These are phyloP conservation scores for Orthosia incerta DNA, from an alignment of 2,888 invertebrate genomes.

Conservation along the genomic window DNA sequence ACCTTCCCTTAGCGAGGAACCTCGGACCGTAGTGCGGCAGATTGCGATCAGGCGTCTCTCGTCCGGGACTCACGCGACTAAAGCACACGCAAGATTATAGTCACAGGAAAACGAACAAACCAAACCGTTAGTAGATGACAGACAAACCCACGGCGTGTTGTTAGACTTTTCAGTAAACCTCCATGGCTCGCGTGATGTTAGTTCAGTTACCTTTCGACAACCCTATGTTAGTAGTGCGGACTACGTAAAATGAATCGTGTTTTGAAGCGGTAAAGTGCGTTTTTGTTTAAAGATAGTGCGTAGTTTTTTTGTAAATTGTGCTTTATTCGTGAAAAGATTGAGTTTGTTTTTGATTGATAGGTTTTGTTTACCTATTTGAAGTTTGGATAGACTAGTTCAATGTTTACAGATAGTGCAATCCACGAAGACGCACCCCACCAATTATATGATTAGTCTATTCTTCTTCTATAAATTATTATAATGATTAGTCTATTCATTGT, in stretches of 20 bases:
- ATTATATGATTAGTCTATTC: no score
- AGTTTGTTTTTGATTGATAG: constrained; percentile 28
- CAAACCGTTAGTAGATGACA: constrained; percentile 67
- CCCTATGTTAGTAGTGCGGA: constrained; percentile 58
- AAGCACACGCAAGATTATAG: constrained; percentile 84
- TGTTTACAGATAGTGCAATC: no score
- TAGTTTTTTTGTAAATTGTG: constrained; percentile 2
- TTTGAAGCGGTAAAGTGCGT: constrained; percentile 32
- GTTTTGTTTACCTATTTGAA: constrained; percentile 24
- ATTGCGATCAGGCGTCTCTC: constrained; percentile 96
- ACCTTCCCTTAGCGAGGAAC: constrained; percentile 97
- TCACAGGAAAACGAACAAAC: constrained; percentile 75
- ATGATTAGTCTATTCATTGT: no score
- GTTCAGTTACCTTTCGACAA: constrained; percentile 53
- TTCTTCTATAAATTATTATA: no score
- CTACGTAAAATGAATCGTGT: constrained; percentile 40
- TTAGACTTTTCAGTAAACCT: constrained; percentile 37
- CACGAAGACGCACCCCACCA: no score
- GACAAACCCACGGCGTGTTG: constrained; percentile 39
- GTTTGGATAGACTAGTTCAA: constrained; percentile 13
- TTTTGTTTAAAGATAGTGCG: constrained; percentile 29
- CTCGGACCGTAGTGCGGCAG: constrained; percentile 97
- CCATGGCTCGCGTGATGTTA: constrained; percentile 58
- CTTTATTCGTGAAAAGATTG: not conserved
- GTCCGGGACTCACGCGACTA: constrained; percentile 97